Percentiles rank a stretch among this genome's conserved stretches.
Evolutionary conservation across 2,113 vertebrate species (phyloP).

Genomic region (Esox niger): DNA sequence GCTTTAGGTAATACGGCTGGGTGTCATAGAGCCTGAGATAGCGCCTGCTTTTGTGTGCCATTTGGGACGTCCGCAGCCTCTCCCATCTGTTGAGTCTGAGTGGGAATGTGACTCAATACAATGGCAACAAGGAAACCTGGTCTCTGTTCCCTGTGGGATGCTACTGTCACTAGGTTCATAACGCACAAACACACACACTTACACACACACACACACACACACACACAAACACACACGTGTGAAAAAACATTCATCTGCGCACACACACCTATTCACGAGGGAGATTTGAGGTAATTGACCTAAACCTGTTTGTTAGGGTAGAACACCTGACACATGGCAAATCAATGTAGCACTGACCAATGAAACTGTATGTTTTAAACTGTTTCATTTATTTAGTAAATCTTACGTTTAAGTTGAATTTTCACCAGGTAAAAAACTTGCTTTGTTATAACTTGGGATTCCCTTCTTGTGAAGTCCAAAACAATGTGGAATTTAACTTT

Average conservation of each 20-base stretch:
- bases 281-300: background rate
- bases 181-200: background rate
- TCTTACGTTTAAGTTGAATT: no score
- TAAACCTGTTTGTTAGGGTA: background rate
- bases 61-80: background rate
- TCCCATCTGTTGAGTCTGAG: background rate
- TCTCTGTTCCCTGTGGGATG: background rate
- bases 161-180: background rate
- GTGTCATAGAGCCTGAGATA: background rate
- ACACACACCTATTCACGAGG: background rate
- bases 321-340: background rate
- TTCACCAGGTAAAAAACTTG: no score
- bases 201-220: background rate
- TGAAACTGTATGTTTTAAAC: no score
- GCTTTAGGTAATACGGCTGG: background rate
- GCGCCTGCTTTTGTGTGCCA: no score
- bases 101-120: background rate
- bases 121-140: background rate
- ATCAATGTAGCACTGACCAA: background rate
- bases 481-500: background rate
- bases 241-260: no score
- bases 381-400: no score
- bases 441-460: background rate
- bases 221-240: background rate
- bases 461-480: background rate